Percentiles rank a stretch among this genome's conserved stretches.
Evolutionary conservation across 1,140 invertebrate species (phyloP).

Genomic region (Achatina immaculata): DNA sequence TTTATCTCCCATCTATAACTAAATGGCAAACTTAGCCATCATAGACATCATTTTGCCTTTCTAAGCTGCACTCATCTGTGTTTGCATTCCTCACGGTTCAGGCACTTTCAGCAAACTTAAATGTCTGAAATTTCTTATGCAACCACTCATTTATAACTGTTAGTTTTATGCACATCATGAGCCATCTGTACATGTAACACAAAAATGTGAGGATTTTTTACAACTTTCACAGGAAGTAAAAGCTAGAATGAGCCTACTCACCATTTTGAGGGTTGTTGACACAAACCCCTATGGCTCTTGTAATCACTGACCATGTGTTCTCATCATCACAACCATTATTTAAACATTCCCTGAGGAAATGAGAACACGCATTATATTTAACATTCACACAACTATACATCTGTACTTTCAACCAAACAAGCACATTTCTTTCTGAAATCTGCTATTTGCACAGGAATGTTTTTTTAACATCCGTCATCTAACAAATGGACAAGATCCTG

Average conservation of each 20-base stretch:
- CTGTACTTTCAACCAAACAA: too few species aligned
- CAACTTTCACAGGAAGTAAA: neutral
- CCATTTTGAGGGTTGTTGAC: slow-evolving; percentile 45
- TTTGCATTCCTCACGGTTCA: neutral
- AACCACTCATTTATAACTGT: neutral
- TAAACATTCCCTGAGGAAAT: neutral
- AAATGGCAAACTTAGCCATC: too few species aligned
- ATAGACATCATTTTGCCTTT: too few species aligned
- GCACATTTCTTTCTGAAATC: too few species aligned
- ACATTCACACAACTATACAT: too few species aligned
- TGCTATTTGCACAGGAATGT: too few species aligned
- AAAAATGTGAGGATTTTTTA: neutral
- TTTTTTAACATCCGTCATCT: too few species aligned
- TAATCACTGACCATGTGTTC: slow-evolving; percentile 26
- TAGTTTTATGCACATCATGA: neutral
- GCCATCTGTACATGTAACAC: neutral
- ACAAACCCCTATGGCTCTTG: slow-evolving; percentile 35
- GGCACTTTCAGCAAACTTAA: neutral
- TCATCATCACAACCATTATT: slow-evolving; percentile 1
- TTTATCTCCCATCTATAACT: too few species aligned
- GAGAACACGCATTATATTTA: too few species aligned
- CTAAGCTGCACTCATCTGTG: neutral
- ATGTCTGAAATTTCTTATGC: neutral
- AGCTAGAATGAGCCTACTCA: neutral
- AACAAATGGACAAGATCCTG: slow-evolving; percentile 7